Conservation (phyloP, 2,797 vertebrate genomes). For the Acomys russatus region DNA sequence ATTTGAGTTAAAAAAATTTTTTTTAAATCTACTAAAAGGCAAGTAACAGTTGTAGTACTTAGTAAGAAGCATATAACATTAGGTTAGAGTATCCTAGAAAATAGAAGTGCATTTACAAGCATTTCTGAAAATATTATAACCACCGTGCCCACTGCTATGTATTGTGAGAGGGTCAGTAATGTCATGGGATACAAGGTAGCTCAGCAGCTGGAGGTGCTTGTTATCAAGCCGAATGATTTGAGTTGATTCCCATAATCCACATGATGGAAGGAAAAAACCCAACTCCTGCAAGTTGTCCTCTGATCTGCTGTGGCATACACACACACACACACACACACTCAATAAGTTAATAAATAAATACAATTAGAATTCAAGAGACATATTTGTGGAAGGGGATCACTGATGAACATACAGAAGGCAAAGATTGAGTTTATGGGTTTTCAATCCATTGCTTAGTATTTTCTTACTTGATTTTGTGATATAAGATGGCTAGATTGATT, state of each 20-base stretch:
- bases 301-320: neutral
- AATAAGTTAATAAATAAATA: neutral
- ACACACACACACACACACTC: neutral
- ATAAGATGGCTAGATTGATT: neutral
- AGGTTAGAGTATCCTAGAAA: neutral
- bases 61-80: neutral
- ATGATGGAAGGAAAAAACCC: neutral
- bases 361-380: neutral
- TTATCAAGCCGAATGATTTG: neutral
- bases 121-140: neutral
- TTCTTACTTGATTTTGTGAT: slow-evolving; percentile 25
- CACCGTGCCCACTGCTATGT: neutral
- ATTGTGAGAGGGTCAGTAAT: neutral
- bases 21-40: neutral
- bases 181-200: neutral
- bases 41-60: neutral
- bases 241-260: neutral
- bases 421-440: neutral
- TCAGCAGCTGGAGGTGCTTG: neutral
- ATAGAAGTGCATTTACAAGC: neutral
- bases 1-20: neutral
- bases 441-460: neutral
- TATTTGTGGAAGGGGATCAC: neutral
- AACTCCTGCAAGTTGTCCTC: neutral
- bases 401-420: neutral